Conservation (phyloP, 2,113 vertebrate genomes). For the Passer domesticus region DNA sequence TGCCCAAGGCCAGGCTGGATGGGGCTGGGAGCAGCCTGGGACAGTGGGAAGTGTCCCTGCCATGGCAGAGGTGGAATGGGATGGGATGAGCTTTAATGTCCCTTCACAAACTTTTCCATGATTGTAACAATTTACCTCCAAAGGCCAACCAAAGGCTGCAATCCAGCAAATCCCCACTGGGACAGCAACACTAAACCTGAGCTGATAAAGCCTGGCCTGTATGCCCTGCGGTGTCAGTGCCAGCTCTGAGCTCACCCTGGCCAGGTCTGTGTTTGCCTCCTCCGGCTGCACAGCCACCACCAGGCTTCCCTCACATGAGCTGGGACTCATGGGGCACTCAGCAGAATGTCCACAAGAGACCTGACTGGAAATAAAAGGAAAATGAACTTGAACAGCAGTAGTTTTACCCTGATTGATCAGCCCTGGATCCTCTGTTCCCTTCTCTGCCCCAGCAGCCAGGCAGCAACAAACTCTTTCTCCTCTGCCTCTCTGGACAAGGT, state of each 20-base stretch:
- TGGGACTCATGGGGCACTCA: background rate
- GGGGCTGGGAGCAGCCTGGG: no score
- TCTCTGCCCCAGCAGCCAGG: background rate
- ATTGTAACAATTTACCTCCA: background rate
- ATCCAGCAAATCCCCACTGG: background rate
- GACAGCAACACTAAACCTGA: background rate
- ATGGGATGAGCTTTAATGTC: fast-evolving
- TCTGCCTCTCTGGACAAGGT: background rate
- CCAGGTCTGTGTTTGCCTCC: fast-evolving
- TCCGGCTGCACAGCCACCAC: background rate
- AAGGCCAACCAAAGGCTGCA: background rate
- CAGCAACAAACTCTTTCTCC: background rate
- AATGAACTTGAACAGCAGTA: background rate
- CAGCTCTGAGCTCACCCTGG: background rate
- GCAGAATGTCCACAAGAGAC: background rate
- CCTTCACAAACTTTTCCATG: background rate
- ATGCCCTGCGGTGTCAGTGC: background rate
- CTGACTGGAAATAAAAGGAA: background rate
- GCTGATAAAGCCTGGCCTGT: background rate
- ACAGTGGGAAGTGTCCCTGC: no score
- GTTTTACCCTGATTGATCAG: background rate
- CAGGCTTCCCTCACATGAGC: background rate
- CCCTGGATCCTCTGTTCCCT: background rate
- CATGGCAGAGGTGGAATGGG: fast-evolving
- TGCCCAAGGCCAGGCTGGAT: no score